Evolutionary conservation across 2,888 invertebrate species (phyloP).

Genomic region (Sarcophaga subvicina): DNA sequence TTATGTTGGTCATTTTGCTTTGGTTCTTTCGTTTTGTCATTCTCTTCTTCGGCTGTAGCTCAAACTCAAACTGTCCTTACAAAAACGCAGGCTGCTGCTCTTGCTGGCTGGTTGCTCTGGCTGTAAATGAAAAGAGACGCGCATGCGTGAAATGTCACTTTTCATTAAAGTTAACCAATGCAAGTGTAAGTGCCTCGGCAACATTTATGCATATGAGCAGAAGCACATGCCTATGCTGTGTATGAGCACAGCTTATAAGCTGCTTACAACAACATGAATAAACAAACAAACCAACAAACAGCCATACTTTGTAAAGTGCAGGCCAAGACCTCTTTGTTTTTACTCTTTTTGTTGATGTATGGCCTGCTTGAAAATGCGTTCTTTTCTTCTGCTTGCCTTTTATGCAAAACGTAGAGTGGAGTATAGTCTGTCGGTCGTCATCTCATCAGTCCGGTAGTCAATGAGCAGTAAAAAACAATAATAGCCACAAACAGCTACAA

Average conservation of each 20-base stretch:
- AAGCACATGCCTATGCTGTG: constrained; percentile 47
- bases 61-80: constrained; percentile 25
- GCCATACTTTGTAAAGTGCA: neutral
- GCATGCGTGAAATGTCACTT: constrained; percentile 81
- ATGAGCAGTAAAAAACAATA: constrained; percentile 26
- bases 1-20: neutral
- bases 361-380: constrained; percentile 33
- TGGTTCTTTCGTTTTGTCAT: constrained; percentile 9
- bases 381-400: constrained; percentile 39
- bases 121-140: constrained; percentile 66
- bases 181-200: constrained; percentile 32
- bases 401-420: constrained; percentile 12
- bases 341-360: constrained; percentile 44
- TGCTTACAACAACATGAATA: constrained; percentile 41
- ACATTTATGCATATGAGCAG: constrained; percentile 59
- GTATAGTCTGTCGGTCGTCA: constrained; percentile 34
- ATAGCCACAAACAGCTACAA: neutral
- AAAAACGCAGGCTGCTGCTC: constrained; percentile 24
- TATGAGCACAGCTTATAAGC: constrained; percentile 60
- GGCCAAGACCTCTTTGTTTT: neutral
- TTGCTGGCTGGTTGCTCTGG: neutral
- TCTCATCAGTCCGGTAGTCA: constrained; percentile 20
- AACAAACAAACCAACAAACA: neutral
- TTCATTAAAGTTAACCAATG: constrained; percentile 76
- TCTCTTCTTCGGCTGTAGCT: constrained; percentile 4